Conservation (phyloP, 37 sponge, comb jelly and placozoan species). For the Eunapius fragilis region DNA sequence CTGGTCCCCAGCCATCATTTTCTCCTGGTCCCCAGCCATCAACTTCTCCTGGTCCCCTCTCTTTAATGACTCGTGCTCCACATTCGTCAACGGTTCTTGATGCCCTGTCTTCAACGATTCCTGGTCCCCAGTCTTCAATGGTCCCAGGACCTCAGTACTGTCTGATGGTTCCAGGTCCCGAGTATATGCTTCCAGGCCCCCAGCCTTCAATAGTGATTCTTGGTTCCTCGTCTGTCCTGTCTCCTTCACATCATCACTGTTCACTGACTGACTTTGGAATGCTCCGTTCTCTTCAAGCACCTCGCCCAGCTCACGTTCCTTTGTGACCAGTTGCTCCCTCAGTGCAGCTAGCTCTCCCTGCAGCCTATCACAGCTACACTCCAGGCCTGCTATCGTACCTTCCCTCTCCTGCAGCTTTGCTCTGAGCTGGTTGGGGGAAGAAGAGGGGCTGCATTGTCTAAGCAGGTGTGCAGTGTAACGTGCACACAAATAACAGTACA, state of each 20-base stretch:
- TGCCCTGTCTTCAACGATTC: not conserved
- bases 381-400: not conserved
- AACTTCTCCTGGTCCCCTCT: not conserved
- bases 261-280: not conserved
- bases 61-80: not conserved
- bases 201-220: no score
- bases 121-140: not conserved
- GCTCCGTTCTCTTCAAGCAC: no score
- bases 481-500: no score
- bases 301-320: not conserved
- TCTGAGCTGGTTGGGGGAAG: not conserved
- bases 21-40: not conserved
- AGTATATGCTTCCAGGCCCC: no score
- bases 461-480: not conserved
- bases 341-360: not conserved
- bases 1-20: not conserved
- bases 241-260: not conserved
- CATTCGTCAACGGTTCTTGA: not conserved
- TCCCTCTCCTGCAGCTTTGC: not conserved
- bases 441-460: not conserved
- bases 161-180: no score
- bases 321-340: not conserved
- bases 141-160: not conserved
- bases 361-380: not conserved
- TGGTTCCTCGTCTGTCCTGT: no score